phyloP scores from a whole-genome alignment of 1,140 invertebrate genomes.

The Cydia pomonella region DNA sequence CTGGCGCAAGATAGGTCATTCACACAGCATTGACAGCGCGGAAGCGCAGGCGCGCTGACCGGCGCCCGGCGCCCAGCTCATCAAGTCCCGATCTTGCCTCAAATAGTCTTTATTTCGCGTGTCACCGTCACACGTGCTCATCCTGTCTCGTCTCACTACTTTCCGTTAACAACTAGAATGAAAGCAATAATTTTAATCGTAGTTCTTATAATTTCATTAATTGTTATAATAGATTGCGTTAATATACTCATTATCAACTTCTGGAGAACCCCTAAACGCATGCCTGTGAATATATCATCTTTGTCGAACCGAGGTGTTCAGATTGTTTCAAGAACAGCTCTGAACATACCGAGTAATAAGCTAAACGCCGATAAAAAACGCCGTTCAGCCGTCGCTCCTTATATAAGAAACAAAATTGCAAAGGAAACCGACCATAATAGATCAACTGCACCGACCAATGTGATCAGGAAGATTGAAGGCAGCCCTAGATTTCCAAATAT shows the following conservation, averaged over 20 bases:
- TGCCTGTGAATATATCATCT: not conserved
- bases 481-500: constrained; percentile 82
- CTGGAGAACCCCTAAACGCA: not conserved
- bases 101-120: not conserved
- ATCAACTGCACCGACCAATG: constrained; percentile 52
- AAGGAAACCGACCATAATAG: constrained; percentile 50
- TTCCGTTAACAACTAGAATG: not conserved
- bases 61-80: not conserved
- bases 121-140: not conserved
- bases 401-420: constrained; percentile 49
- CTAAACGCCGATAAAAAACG: not conserved
- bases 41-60: not conserved
- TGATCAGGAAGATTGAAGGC: constrained; percentile 65
- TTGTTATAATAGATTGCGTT: constrained; percentile 7
- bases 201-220: not conserved
- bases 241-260: not conserved
- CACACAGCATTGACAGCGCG: not conserved
- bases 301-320: not conserved
- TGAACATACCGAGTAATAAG: not conserved
- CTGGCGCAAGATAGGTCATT: not conserved
- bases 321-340: not conserved
- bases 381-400: constrained; percentile 57
- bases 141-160: not conserved
- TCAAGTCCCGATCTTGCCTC: not conserved
- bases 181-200: not conserved